Base-by-base conservation (phyloP, 2,113 vertebrate species). In the Hippopotamus amphibius region DNA sequence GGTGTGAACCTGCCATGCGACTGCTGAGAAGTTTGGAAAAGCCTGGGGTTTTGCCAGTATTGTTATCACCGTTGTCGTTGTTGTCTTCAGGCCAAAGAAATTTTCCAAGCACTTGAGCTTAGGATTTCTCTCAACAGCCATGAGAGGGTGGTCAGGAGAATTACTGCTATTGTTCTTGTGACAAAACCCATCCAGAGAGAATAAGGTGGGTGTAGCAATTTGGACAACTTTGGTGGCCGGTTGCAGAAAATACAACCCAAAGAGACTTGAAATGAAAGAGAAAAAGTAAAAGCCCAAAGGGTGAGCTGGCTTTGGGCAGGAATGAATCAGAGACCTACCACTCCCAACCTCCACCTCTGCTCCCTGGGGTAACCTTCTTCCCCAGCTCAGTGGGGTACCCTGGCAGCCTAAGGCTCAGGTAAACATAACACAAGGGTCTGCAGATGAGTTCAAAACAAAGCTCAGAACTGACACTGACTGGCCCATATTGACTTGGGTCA, bases 1-100 rank as follows among this genome's bases (percentile, higher is more conserved):
- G 48, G 77, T 92, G 71, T 74, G 95, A 96, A 65, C 93, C n/a
- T 87, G 48, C 88, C 65, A 19, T 5, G 11, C 0, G 11, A 41
- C 71, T 82, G 81, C 81, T 66, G 93, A 90, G 94, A 88, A 90
- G 81, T 94, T 92, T 81, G 93, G 97, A 9, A 82, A 93, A 95
- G 76, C 30, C 87, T 86, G 88, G 71, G 65, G 10, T 6, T 12
- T n/a, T 89, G 81, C 89, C 96, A 88, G 77, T 71, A 92, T 92
- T 95, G 88, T 94, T 65, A 97, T 65, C 88, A 16, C 65, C 28
- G 1, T 50, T 33, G 2, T 65, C 15, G 4, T 6, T 4, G 14
- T 9, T 43, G 57, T 50, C 37, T n/a, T 50, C 53, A 50, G 83
- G 95, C 74, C 79, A 85, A 41, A 71, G 68, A 57, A 33, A 55